These are phyloP conservation scores for Drosophila eugracilis DNA, from an alignment of 1,140 invertebrate species.

Conservation along the genomic window DNA sequence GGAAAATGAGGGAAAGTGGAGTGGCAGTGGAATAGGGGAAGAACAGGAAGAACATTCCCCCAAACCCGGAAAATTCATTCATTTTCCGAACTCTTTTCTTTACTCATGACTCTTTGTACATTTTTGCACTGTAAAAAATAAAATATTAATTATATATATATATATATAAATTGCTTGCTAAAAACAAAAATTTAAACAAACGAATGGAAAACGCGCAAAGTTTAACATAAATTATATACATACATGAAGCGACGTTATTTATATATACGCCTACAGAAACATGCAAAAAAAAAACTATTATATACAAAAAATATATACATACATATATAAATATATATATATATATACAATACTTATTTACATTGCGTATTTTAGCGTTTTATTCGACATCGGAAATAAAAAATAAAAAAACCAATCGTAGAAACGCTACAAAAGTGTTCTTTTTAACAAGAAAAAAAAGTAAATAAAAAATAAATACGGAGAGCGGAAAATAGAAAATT, in stretches of 20 bases:
- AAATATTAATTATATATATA: conserved; percentile 37
- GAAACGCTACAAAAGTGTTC: conserved; percentile 63
- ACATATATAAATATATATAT: conserved; percentile 52
- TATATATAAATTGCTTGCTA: conserved; percentile 51
- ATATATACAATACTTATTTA: conserved; percentile 70
- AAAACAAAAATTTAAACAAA: conserved; percentile 35
- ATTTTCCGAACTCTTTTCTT: conserved; percentile 3
- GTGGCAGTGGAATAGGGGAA: neutral
- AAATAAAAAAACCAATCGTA: conserved; percentile 36
- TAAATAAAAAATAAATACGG: conserved; percentile 26
- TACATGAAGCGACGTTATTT: conserved; percentile 62
- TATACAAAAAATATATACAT: conserved; percentile 60
- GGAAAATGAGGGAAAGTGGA: neutral
- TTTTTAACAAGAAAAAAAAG: conserved; percentile 59
- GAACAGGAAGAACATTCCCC: neutral
- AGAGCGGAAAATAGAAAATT: conserved; percentile 27
- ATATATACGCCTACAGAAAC: conserved; percentile 67
- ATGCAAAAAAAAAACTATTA: conserved; percentile 59
- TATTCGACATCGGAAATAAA: conserved; percentile 58
- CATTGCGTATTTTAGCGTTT: conserved; percentile 76
- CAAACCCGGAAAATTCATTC: neutral
- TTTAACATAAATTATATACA: conserved; percentile 52
- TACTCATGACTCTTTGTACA: conserved; percentile 44
- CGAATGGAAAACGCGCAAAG: conserved; percentile 50
- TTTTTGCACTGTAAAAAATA: conserved; percentile 60